Base-by-base conservation (phyloP, 2,113 vertebrate species). In the Chlamydotis undulata region DNA sequence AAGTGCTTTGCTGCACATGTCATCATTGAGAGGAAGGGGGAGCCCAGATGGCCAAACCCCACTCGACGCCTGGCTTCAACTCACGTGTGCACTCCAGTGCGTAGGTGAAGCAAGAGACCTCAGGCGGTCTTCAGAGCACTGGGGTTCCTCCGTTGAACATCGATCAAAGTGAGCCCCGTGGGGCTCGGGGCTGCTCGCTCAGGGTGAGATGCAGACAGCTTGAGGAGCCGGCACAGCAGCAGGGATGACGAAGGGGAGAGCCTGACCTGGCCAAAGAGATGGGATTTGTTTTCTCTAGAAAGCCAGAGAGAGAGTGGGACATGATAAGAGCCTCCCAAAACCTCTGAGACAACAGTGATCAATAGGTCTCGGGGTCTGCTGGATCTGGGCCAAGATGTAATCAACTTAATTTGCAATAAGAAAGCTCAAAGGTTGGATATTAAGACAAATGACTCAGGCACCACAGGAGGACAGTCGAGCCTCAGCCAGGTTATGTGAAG, bases 41-140 rank as follows among this genome's bases (percentile, higher is more conserved):
- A 49, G 17, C 49, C n/a, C 49, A 49, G 50, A 18, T 31, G 33
- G 39, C 29, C 59, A 57, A 53, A 80, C 18, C 37, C 67, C 43
- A 14, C 47, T 82, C 2, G 0, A 77, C 68, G 12, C 19, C 59
- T 75, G 74, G 17, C 56, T 84, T 91, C 37, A 59, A 19, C 13
- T 65, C 61, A 31, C 0, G 0, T 9, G 31, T 56, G 50, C 35
- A 39, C 35, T 65, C 0, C 0, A 23, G 77, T 19, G 5, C 0
- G 2, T 3, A 41, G 68, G 45, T 23, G 91, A 75, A 90, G 23
- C 37, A 68, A 92, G 67, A 0, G 2, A 49, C 29, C 43, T 10
- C 10, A 19, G 25, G n/a, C 67, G 77, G 52, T 67, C 43, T 68
- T 69, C 28, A 26, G 39, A 53, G 29, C 0, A 0, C 1, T 64